A percentile compares a stretch with the other conserved stretches of the same genome.
Conservation (phyloP, 2,113 vertebrate species). For the Alethe castanea region DNA sequence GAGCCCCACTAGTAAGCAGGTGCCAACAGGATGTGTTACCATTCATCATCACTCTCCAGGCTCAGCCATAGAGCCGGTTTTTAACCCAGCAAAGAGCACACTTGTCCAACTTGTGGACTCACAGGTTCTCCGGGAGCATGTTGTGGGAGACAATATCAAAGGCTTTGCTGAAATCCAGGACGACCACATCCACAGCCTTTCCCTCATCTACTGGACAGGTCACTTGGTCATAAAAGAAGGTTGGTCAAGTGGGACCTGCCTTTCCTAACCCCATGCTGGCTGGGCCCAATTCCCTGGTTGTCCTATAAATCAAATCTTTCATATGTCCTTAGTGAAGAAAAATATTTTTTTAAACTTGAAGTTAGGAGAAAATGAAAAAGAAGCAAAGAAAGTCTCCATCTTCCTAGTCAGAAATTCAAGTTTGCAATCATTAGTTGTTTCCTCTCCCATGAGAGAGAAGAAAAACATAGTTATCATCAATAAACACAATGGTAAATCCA, state of each 20-base stretch:
- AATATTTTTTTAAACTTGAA: not conserved
- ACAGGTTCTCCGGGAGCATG: not conserved
- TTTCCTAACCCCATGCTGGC: not conserved
- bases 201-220: not conserved
- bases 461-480: not conserved
- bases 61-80: not conserved
- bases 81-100: not conserved
- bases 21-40: not conserved
- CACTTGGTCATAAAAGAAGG: not conserved
- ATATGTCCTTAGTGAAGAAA: not conserved
- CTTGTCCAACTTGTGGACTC: not conserved
- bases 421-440: not conserved
- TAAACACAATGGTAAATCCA: not conserved
- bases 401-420: not conserved
- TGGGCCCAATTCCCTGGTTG: not conserved
- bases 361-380: not conserved
- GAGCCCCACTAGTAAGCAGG: no score
- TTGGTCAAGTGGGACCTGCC: no score
- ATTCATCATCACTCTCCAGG: not conserved
- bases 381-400: not conserved
- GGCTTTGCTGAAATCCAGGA: not conserved
- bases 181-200: not conserved
- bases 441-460: not conserved
- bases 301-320: not conserved
- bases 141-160: not conserved